These are phyloP conservation scores for Heliconius nattereri DNA, from an alignment of 1,140 invertebrate species.

Conservation along the genomic window DNA sequence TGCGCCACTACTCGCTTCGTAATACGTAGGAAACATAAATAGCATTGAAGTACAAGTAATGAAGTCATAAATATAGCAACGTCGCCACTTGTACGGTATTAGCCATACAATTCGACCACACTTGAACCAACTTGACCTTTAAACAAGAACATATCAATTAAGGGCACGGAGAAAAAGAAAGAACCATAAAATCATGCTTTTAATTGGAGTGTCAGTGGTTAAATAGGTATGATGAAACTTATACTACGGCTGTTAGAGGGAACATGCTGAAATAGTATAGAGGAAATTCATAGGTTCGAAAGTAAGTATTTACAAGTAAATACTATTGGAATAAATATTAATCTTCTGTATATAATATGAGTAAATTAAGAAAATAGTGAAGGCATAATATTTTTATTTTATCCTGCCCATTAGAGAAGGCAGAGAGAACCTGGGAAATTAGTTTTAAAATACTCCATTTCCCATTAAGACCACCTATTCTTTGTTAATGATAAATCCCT, in stretches of 20 bases:
- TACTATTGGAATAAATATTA: too few species aligned
- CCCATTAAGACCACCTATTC: too few species aligned
- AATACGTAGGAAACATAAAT: slow-evolving; percentile 4
- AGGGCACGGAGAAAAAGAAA: slow-evolving; percentile 16
- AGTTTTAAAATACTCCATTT: too few species aligned
- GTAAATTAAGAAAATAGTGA: too few species aligned
- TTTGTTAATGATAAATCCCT: too few species aligned
- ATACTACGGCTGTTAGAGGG: background rate
- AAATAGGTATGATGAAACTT: background rate
- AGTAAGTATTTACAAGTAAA: background rate
- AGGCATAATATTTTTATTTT: too few species aligned
- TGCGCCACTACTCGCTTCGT: background rate
- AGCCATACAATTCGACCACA: slow-evolving; percentile 27
- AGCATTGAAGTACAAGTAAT: background rate
- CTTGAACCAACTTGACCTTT: slow-evolving; percentile 28
- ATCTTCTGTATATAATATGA: too few species aligned
- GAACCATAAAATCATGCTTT: slow-evolving; percentile 12
- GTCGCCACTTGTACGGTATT: slow-evolving; percentile 17
- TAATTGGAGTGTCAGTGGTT: slow-evolving; percentile 17
- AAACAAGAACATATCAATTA: slow-evolving; percentile 31
- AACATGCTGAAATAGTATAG: background rate
- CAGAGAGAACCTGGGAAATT: too few species aligned
- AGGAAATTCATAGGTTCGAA: background rate
- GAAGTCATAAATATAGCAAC: slow-evolving; percentile 14
- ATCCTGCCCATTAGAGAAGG: too few species aligned